phyloP scores from a whole-genome alignment of 2,797 vertebrate genomes.

The Anguilla obscura region DNA sequence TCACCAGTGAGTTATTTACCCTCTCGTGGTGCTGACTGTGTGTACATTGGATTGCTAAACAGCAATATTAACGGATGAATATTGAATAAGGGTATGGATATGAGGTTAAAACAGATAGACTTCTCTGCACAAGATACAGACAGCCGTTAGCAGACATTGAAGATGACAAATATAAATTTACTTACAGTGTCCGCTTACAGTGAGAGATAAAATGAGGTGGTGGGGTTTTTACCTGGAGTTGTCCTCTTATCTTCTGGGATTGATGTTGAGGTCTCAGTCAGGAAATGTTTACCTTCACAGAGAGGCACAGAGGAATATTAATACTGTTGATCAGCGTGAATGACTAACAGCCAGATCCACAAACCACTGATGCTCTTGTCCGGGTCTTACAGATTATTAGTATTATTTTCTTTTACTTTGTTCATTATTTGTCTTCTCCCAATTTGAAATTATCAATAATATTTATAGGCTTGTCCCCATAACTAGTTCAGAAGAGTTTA shows the following conservation, averaged over 20 bases:
- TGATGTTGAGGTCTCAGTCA: not conserved
- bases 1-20: not conserved
- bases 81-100: not conserved
- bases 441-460: no score
- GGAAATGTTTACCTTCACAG: not conserved
- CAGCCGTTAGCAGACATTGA: not conserved
- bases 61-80: not conserved
- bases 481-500: not conserved
- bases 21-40: not conserved
- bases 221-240: not conserved
- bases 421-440: no score
- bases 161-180: not conserved
- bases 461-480: no score
- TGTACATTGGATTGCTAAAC: not conserved
- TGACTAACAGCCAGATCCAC: not conserved
- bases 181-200: not conserved
- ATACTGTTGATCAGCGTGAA: not conserved
- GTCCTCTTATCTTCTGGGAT: not conserved
- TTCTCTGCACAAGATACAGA: not conserved
- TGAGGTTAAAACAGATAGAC: not conserved
- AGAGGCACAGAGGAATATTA: not conserved
- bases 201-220: not conserved
- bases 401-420: no score
- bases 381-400: no score
- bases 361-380: not conserved